Evolutionary conservation across 1,140 invertebrate species (phyloP).

Genomic region (Lutraria rhynchaena): DNA sequence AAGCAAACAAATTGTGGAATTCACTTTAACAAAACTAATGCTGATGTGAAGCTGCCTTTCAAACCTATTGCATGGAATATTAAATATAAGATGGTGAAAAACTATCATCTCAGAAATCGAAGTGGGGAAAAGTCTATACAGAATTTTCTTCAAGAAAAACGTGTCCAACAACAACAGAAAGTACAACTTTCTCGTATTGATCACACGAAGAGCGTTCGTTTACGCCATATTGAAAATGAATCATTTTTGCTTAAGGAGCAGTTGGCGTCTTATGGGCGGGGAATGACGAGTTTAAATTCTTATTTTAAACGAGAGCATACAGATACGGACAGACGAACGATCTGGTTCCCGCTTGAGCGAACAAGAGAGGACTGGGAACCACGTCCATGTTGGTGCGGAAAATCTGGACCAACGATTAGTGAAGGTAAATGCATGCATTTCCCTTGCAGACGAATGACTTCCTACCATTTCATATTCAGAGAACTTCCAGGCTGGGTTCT

Average conservation of each 20-base stretch:
- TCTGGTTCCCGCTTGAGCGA: constrained; percentile 50
- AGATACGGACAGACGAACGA: constrained; percentile 21
- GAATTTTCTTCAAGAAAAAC: constrained; percentile 33
- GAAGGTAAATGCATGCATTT: constrained; percentile 34
- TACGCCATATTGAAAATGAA: constrained; percentile 13
- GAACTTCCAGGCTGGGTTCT: constrained; percentile 44
- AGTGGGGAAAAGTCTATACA: constrained; percentile 30
- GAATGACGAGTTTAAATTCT: constrained; percentile 46
- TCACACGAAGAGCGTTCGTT: background rate
- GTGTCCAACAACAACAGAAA: constrained; percentile 12
- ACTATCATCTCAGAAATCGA: constrained; percentile 16
- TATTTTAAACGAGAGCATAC: constrained; percentile 33
- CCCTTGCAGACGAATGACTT: constrained; percentile 39
- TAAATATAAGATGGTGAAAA: constrained; percentile 21
- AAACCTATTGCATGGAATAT: background rate
- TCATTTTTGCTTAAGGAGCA: background rate
- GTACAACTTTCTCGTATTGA: constrained; percentile 17
- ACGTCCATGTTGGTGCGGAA: constrained; percentile 37
- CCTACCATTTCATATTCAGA: constrained; percentile 51
- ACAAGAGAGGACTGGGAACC: constrained; percentile 35
- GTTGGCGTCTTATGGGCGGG: constrained; percentile 7
- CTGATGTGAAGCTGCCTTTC: background rate
- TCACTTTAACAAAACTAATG: too few species aligned
- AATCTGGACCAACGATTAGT: constrained; percentile 10
- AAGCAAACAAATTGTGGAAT: too few species aligned